Percentiles rank a stretch among this genome's conserved stretches.
Conservation (phyloP, 2,113 vertebrate species). For the Pteronura brasiliensis region DNA sequence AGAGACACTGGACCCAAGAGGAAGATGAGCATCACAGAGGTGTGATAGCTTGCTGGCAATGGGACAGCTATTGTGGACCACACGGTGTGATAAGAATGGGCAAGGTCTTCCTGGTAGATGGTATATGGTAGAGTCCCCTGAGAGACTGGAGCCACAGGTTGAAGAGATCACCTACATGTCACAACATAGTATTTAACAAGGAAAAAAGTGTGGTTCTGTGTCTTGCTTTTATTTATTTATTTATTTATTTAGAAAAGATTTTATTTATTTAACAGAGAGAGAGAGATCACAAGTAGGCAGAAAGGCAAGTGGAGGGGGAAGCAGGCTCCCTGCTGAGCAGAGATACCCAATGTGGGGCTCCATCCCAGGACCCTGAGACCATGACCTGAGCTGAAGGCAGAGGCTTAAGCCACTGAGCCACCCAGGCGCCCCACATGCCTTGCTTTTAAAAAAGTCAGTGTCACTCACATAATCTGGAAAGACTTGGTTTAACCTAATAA, state of each 20-base stretch:
- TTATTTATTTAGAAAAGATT: too few species aligned
- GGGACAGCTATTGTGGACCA: background rate
- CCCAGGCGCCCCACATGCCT: background rate
- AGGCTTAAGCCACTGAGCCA: too few species aligned
- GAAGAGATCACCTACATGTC: background rate
- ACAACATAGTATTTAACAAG: background rate
- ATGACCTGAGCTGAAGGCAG: too few species aligned
- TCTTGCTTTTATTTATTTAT: background rate
- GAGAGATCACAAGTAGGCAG: too few species aligned
- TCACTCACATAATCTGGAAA: background rate
- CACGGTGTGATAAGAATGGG: background rate
- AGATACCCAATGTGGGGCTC: too few species aligned
- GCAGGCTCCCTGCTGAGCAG: too few species aligned
- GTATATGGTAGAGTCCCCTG: background rate
- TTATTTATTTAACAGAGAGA: too few species aligned
- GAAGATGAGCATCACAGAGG: background rate
- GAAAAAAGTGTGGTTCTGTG: background rate
- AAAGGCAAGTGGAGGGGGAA: too few species aligned
- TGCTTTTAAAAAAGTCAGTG: constrained; percentile 27
- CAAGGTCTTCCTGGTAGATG: background rate
- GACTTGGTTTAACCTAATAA: background rate
- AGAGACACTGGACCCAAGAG: background rate
- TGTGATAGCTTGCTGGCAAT: background rate
- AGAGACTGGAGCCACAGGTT: background rate
- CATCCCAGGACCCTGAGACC: too few species aligned